Evolutionary conservation across 2,797 vertebrate species (phyloP).

Genomic region (Pantherophis vulpinus): DNA sequence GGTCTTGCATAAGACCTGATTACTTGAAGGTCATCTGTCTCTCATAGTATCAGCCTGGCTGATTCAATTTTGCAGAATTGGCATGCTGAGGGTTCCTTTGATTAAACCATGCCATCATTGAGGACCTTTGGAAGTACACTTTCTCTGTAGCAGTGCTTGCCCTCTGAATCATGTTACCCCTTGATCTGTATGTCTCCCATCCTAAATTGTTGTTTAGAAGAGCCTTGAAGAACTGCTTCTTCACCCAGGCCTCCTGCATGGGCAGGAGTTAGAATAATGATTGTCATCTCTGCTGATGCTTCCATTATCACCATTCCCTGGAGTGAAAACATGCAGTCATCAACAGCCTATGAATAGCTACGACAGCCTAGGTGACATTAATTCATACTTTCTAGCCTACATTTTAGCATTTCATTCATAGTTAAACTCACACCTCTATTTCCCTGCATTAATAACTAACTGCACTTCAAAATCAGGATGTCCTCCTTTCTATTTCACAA

Average conservation of each 20-base stretch:
- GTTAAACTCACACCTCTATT: neutral
- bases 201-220: neutral
- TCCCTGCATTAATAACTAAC: neutral
- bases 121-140: neutral
- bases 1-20: neutral
- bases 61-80: neutral
- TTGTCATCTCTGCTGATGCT: neutral
- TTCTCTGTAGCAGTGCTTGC: neutral
- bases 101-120: neutral
- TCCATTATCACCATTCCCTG: neutral
- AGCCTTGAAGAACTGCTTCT: neutral
- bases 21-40: neutral
- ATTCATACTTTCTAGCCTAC: neutral
- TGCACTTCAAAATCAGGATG: neutral
- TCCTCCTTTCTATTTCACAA: neutral
- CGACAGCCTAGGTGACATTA: neutral
- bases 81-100: neutral
- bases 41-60: neutral
- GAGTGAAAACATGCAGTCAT: neutral
- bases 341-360: neutral
- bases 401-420: neutral
- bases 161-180: neutral
- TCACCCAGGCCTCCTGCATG: neutral
- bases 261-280: neutral
- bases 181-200: neutral